Base-by-base conservation (phyloP, 2,888 invertebrate species). In the Mythimna lalbum region DNA sequence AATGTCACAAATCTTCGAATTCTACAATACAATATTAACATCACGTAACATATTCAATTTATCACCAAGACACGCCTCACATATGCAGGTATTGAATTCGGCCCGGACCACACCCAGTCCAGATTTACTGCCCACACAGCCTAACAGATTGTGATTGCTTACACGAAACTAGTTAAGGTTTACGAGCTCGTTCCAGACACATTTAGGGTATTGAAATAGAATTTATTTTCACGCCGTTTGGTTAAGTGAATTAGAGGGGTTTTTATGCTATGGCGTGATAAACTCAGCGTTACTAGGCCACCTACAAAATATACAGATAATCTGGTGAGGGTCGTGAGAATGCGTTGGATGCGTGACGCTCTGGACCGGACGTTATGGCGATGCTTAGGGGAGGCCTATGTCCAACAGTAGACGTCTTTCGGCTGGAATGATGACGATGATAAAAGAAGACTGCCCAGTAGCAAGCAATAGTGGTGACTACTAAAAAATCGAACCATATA, bases 181-280 rank as follows among this genome's bases (percentile, higher is more conserved):
- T 77, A 78, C 53, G 78, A 81, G 61, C 21, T 64, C 43, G 39
- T 72, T 59, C 0, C 63, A 60, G 52, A 66, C 52, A 76, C 81
- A 61, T 79, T 65, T 36, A 27, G 67, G 53, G 43, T 67, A 76
- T 70, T 53, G 63, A 47, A 53, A 47, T 55, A 27, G 10, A 39
- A 23, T 63, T 67, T 81, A 67, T 76, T 66, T 60, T 66, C 19
- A 36, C 36, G 21, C 17, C 10, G 43, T 49, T 63, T 21, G 7
- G 39, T 52, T 33, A 50, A 73, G 36, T 36, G 49, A 66, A 60
- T 61, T 73, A 61, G 19, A 52, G 9, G n/a, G 6, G 56, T 7
- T 21, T 56, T 56, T n/a, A 4, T 31, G 55, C 7, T 55, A 31
- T 52, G 1, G 23, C 14, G 23, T 27, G 17, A 9, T n/a, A 9